Conservation (phyloP, 1,140 invertebrate genomes). For the Carposina sasakii region DNA sequence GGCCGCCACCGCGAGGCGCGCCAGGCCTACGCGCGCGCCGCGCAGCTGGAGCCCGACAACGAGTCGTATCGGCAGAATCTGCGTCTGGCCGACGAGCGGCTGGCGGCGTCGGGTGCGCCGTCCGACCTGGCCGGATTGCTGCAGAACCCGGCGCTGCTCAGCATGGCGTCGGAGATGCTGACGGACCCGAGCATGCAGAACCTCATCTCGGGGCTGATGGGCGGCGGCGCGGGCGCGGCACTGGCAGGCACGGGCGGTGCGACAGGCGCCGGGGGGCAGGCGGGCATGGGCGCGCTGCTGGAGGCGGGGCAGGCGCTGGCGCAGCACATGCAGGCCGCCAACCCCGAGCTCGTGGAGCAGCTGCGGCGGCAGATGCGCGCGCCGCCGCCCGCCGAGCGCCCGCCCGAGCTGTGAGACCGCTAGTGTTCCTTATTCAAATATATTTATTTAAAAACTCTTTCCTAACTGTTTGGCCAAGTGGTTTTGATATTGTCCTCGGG, state of each 20-base stretch:
- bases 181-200: constrained; percentile 85
- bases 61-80: constrained; percentile 93
- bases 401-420: no score
- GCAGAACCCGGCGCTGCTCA: constrained; percentile 83
- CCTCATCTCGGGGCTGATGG: constrained; percentile 72
- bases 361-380: constrained; percentile 58
- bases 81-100: constrained; percentile 69
- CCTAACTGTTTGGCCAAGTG: no score
- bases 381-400: constrained; percentile 26
- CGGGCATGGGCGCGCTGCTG: constrained; percentile 50
- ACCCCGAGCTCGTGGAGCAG: constrained; percentile 65
- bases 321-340: constrained; percentile 66
- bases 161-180: constrained; percentile 86
- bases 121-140: constrained; percentile 77
- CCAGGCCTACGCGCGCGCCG: constrained; percentile 89
- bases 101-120: constrained; percentile 36
- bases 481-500: no score
- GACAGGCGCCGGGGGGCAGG: constrained; percentile 16
- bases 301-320: constrained; percentile 66
- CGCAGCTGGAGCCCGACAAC: constrained; percentile 94
- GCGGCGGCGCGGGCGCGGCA: no score
- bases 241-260: constrained; percentile 14
- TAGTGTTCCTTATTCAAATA: no score
- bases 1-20: constrained; percentile 87
- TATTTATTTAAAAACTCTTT: no score